Conservation (phyloP, 2,797 vertebrate genomes). For the Jordanella pulchra region DNA sequence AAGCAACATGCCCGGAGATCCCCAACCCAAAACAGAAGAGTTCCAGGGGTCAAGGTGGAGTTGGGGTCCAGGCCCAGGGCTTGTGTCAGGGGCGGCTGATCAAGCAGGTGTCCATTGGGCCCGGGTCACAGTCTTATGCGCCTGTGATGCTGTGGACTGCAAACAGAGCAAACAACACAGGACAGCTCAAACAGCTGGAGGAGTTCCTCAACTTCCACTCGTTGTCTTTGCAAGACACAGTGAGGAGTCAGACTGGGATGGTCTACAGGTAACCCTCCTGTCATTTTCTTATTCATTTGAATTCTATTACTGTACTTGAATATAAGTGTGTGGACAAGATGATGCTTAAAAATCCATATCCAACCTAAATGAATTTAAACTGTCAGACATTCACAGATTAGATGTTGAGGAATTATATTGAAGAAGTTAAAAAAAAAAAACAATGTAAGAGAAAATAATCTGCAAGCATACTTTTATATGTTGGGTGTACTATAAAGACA, state of each 20-base stretch:
- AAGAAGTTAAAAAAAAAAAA: too few species aligned
- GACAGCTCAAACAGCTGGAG: constrained; percentile 83
- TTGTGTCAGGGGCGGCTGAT: constrained; percentile 53
- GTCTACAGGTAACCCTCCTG: constrained; percentile 75
- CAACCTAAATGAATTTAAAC: neutral
- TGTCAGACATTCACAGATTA: neutral
- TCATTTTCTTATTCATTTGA: constrained; percentile 12
- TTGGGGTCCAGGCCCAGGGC: constrained; percentile 60
- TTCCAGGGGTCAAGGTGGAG: constrained; percentile 43
- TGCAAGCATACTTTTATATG: neutral
- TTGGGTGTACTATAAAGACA: neutral
- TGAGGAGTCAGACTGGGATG: constrained; percentile 81
- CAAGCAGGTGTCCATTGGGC: constrained; percentile 42
- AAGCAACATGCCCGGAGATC: constrained; percentile 84
- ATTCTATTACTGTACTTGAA: neutral
- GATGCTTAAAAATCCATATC: too few species aligned
- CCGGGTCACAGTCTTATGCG: constrained; percentile 42
- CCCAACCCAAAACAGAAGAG: constrained; percentile 82
- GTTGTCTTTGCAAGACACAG: constrained; percentile 82
- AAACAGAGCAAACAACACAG: constrained; percentile 50
- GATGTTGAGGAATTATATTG: neutral
- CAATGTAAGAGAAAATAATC: neutral
- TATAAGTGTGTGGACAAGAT: neutral
- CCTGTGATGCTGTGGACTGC: constrained; percentile 71
- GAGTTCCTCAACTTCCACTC: constrained; percentile 86